Conservation (phyloP, 2,797 vertebrate species). For the Gymnoscopelus microlampas region DNA sequence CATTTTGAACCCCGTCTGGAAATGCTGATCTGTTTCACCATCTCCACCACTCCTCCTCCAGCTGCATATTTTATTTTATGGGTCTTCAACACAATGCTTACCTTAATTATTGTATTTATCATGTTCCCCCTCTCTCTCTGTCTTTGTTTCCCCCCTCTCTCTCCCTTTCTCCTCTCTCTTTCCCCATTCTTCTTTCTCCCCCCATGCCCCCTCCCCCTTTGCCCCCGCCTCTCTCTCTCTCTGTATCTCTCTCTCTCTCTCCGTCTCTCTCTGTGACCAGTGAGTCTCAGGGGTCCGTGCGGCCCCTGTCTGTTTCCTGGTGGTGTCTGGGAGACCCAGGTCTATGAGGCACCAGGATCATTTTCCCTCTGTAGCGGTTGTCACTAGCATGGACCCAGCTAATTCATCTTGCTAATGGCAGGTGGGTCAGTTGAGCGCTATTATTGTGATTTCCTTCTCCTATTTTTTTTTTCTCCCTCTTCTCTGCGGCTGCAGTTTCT, state of each 20-base stretch:
- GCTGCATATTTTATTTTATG: slow-evolving; percentile 76
- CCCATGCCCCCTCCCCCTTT: slow-evolving; percentile 33
- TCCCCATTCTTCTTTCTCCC: slow-evolving; percentile 13
- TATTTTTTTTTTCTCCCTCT: slow-evolving; percentile 26
- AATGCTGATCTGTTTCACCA: slow-evolving; percentile 49
- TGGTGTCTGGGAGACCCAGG: slow-evolving; percentile 80
- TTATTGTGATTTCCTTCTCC: slow-evolving; percentile 69
- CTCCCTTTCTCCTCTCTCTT: slow-evolving; percentile 10
- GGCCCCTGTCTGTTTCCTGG: slow-evolving; percentile 82
- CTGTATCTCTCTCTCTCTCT: slow-evolving; percentile 17
- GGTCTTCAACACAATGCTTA: slow-evolving; percentile 69
- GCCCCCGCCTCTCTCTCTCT: slow-evolving; percentile 17
- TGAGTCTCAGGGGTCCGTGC: slow-evolving; percentile 70
- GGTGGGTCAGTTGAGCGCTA: slow-evolving; percentile 77
- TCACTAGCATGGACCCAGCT: slow-evolving; percentile 77
- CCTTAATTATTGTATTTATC: slow-evolving; percentile 54
- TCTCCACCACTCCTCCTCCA: slow-evolving; percentile 48
- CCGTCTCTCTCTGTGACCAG: slow-evolving; percentile 36
- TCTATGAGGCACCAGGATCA: slow-evolving; percentile 85
- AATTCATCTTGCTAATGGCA: slow-evolving; percentile 88
- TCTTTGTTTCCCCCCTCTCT: slow-evolving; percentile 26
- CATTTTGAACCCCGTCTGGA: slow-evolving; percentile 20
- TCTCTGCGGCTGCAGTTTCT: slow-evolving; percentile 42
- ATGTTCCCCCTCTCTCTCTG: slow-evolving; percentile 52
- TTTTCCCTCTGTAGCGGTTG: slow-evolving; percentile 83